Evolutionary conservation across 2,888 invertebrate genomes (phyloP), one percentile per base, ranked within the genome.

Genomic region (Oligia fasciuncula): DNA sequence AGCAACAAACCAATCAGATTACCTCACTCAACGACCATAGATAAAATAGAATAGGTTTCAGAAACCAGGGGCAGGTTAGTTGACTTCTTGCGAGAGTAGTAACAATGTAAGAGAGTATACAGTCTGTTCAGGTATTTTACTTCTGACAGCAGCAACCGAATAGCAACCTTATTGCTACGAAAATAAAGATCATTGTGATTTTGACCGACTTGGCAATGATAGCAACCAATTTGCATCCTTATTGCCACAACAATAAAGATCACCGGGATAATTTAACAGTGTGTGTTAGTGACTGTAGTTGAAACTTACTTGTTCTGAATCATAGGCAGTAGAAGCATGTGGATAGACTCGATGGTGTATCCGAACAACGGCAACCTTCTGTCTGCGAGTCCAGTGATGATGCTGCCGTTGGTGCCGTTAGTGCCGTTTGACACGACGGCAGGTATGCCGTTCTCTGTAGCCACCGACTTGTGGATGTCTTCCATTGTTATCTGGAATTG

Each of bases 321-420:
- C 99, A 99, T 99, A 1, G 99, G 99, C 77, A 99, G 95, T 62
- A 99, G 97, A 40, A 99, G 97, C 97, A 99, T 98, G 92, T 98
- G 98, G 92, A 99, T 98, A 1, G 99, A 99, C 96, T 99, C 99
- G 60, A 99, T 98, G 0, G 99, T 99, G 95, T 99, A 99, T 72
- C 99, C 99, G 94, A 98, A 99, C 83, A 99, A 97, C 2, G 99
- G 98, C 65, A 99, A 97, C 60, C 99, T 97, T 79, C 98, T 98
- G 95, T 99, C 99, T 0, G 97, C 95, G 23, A 98, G 95, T 0
- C 98, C 98, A 4, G 96, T 95, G 84, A 97, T 96, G 66, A 95
- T 94, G 6, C 95, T 93, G 49, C 91, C 90, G 80, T 91, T 93
- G 88, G 91, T 63, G 91, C 87, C 87, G 68, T 84, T 79, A 0